Conservation (phyloP, 2,888 invertebrate genomes). For the Ypsolopha sequella region DNA sequence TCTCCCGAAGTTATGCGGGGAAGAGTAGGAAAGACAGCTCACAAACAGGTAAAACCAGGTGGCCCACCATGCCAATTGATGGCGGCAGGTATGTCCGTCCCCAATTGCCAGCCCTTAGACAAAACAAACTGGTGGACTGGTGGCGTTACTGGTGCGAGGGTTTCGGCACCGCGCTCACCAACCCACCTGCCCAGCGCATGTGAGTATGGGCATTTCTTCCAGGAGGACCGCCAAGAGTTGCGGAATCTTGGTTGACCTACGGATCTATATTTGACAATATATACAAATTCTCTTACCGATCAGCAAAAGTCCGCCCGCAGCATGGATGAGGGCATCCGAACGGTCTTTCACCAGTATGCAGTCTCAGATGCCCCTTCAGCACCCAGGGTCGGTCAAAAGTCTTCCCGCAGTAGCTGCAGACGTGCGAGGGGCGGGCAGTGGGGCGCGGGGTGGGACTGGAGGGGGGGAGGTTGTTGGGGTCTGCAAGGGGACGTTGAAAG, state of each 20-base stretch:
- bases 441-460: not conserved
- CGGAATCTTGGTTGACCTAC: too few species aligned
- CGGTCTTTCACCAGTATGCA: conserved; percentile 79
- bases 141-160: too few species aligned
- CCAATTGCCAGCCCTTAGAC: too few species aligned
- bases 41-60: not conserved
- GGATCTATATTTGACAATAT: too few species aligned
- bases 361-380: conserved; percentile 74
- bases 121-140: too few species aligned
- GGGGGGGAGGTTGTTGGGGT: not conserved
- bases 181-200: too few species aligned
- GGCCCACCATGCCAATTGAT: not conserved
- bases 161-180: too few species aligned
- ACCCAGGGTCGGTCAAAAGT: conserved; percentile 80
- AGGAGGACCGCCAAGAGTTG: too few species aligned
- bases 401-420: conserved; percentile 73
- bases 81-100: not conserved
- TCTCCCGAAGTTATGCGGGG: too few species aligned
- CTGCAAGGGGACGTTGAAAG: not conserved
- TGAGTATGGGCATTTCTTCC: too few species aligned
- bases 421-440: conserved; percentile 45
- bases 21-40: too few species aligned
- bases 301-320: conserved; percentile 76
- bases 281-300: conserved; percentile 52
- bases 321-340: conserved; percentile 73